Conservation (phyloP, 2,113 vertebrate genomes). For the Fulica atra region DNA sequence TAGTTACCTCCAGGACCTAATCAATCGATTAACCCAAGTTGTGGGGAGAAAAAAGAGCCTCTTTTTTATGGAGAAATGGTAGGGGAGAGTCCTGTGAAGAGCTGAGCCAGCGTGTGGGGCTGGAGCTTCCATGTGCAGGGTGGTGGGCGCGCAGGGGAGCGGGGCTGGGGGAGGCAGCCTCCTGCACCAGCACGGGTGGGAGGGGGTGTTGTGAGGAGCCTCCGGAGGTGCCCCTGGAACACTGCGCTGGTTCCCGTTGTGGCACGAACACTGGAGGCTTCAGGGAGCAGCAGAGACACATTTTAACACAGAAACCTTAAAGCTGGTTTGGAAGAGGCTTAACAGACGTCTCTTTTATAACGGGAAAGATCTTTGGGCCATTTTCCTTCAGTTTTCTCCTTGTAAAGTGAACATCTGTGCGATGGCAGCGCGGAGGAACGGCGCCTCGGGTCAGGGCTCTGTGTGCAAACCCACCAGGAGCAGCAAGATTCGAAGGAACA, state of each 20-base stretch:
- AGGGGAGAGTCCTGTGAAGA: neutral
- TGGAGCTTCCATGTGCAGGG: neutral
- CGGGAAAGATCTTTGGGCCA: neutral
- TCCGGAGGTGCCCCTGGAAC: neutral
- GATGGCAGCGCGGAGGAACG: neutral
- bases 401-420: neutral
- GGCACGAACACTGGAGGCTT: neutral
- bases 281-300: neutral
- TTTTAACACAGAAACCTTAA: neutral
- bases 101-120: fast-evolving
- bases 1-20: neutral
- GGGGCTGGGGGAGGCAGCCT: neutral
- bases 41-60: neutral
- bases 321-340: neutral
- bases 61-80: neutral
- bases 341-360: neutral
- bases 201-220: neutral
- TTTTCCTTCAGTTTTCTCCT: neutral
- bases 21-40: neutral
- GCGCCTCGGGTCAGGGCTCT: neutral
- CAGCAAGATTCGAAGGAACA: neutral
- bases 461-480: neutral
- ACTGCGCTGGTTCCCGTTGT: neutral
- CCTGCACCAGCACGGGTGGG: neutral
- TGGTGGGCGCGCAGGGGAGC: neutral